phyloP scores from a whole-genome alignment of 2,888 invertebrate species.

The Amphipoea oculea region DNA sequence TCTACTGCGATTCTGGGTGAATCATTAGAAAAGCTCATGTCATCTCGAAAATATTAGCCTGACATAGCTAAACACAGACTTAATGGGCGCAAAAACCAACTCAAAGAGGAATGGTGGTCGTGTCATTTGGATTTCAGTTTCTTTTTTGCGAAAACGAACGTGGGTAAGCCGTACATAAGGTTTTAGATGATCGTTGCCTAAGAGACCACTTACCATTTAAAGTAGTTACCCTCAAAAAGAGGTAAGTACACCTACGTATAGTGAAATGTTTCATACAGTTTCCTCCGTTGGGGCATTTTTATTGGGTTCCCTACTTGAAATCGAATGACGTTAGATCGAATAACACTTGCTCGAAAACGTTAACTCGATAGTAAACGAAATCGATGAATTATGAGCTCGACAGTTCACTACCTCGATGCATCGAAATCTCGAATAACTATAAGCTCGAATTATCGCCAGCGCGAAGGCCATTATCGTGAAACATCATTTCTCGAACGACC shows the following conservation, averaged over 20 bases:
- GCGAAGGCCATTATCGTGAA: no score
- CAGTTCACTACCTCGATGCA: no score
- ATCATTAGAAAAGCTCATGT: not conserved
- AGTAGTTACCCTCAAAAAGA: conserved; percentile 6
- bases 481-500: no score
- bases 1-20: not conserved
- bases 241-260: not conserved
- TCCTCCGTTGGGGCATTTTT: not conserved
- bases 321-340: no score
- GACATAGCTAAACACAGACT: not conserved
- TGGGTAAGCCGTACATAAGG: not conserved
- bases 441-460: no score
- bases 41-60: not conserved
- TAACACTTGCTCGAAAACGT: no score
- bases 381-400: no score
- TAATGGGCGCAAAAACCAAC: conserved; percentile 11
- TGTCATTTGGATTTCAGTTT: not conserved
- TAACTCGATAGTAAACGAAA: no score
- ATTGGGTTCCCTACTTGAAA: no score
- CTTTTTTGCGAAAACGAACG: not conserved
- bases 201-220: conserved; percentile 5
- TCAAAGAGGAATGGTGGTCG: not conserved
- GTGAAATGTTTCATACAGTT: not conserved
- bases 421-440: no score
- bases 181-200: not conserved